These are phyloP conservation scores for Orthonychiurus folsomi DNA, from an alignment of 2,888 invertebrate genomes.

Conservation along the genomic window DNA sequence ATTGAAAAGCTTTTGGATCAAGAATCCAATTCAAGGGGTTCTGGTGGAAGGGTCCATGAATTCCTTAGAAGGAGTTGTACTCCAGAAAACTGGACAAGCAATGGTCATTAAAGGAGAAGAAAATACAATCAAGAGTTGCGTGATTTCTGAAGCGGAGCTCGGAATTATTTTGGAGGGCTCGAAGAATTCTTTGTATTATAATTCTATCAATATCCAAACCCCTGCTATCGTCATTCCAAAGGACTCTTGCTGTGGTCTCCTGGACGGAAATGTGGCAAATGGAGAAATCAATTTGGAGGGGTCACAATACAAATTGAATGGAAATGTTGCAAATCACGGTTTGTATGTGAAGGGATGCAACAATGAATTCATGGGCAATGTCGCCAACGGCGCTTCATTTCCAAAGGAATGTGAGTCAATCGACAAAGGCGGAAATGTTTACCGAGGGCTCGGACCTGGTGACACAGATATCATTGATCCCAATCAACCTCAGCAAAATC, in stretches of 20 bases:
- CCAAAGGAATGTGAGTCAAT: constrained; percentile 27
- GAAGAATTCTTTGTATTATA: constrained; percentile 29
- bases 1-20: constrained; percentile 35
- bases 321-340: constrained; percentile 37
- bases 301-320: constrained; percentile 26
- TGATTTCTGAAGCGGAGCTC: constrained; percentile 36
- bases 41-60: constrained; percentile 31
- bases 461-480: constrained; percentile 34
- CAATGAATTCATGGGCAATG: constrained; percentile 32
- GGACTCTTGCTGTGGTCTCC: constrained; percentile 29
- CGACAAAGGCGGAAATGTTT: constrained; percentile 30
- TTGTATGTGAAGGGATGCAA: constrained; percentile 33
- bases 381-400: constrained; percentile 34
- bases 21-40: constrained; percentile 30
- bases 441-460: constrained; percentile 35
- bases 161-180: constrained; percentile 33
- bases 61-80: constrained; percentile 25
- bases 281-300: constrained; percentile 35
- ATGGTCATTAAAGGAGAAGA: constrained; percentile 29
- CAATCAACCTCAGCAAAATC: constrained; percentile 12
- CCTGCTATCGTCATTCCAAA: constrained; percentile 35
- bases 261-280: constrained; percentile 37
- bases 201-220: constrained; percentile 38
- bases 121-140: constrained; percentile 35
- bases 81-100: constrained; percentile 31